phyloP scores from a whole-genome alignment of 2,113 vertebrate genomes.

The Anhinga rufa region DNA sequence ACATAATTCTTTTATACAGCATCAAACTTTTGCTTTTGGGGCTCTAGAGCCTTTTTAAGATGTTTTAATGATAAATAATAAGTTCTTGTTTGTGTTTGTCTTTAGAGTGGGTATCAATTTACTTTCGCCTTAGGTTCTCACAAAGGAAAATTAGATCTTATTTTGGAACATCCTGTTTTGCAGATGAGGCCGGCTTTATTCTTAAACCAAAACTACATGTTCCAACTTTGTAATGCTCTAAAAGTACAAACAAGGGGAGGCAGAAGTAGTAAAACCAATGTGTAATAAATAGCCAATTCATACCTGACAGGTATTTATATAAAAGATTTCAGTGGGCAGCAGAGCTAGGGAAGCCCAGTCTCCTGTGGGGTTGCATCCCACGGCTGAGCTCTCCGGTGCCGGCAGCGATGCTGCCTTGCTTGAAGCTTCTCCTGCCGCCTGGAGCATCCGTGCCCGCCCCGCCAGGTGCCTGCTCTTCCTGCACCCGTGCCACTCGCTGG shows the following conservation, averaged over 20 bases:
- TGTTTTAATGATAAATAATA: conserved; percentile 28
- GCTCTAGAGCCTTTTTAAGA: not conserved
- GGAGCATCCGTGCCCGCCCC: rapidly evolving
- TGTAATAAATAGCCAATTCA: not conserved
- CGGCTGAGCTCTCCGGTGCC: not conserved
- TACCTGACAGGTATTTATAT: not conserved
- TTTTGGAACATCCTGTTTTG: conserved; percentile 24
- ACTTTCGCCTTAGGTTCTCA: not conserved
- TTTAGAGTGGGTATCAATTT: conserved; percentile 3
- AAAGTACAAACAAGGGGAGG: not conserved
- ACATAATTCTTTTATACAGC: conserved; percentile 44
- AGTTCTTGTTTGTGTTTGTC: conserved; percentile 5
- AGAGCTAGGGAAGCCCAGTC: not conserved
- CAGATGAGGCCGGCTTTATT: not conserved
- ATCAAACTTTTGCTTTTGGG: conserved; percentile 32
- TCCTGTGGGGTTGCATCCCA: not conserved
- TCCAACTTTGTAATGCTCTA: not conserved
- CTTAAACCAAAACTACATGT: not conserved
- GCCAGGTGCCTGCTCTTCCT: not conserved
- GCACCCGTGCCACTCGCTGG: not conserved
- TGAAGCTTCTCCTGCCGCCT: not conserved
- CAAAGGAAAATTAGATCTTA: conserved; percentile 18
- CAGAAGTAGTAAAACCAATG: not conserved
- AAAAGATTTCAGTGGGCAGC: not conserved
- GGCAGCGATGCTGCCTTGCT: not conserved